These are phyloP conservation scores for Eupithecia centaureata DNA, from an alignment of 2,888 invertebrate genomes.

Conservation along the genomic window DNA sequence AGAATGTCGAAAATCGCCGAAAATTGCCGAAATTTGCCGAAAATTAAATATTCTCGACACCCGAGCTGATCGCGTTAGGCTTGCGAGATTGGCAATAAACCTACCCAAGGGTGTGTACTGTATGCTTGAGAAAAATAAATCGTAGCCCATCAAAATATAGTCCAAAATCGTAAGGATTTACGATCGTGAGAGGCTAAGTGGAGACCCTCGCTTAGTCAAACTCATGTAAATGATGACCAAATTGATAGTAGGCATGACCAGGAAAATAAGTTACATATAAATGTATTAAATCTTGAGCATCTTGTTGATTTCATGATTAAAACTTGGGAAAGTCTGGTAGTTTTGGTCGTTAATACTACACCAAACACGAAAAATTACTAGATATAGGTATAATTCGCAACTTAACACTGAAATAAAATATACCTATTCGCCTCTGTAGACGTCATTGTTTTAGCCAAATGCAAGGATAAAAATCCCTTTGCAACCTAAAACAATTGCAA, in stretches of 20 bases:
- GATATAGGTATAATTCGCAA: too few relatives aligned
- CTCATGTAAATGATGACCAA: conserved; percentile 64
- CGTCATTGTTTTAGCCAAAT: too few relatives aligned
- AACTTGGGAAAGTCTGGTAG: too few relatives aligned
- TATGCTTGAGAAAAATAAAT: conserved; percentile 37
- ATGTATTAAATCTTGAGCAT: not conserved
- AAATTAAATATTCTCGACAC: conserved; percentile 75
- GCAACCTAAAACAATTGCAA: too few relatives aligned
- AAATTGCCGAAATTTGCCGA: conserved; percentile 53
- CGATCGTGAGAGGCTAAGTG: not conserved
- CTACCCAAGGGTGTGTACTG: conserved; percentile 34
- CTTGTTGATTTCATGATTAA: too few relatives aligned
- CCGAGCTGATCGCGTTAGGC: conserved; percentile 79
- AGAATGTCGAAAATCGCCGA: conserved; percentile 50
- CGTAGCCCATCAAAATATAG: conserved; percentile 29
- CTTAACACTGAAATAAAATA: too few relatives aligned
- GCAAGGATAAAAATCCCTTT: too few relatives aligned
- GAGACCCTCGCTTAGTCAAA: conserved; percentile 49
- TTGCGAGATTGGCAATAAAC: conserved; percentile 79
- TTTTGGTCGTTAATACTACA: too few relatives aligned
- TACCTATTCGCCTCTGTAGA: too few relatives aligned
- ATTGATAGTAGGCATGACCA: conserved; percentile 57
- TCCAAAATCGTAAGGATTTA: conserved; percentile 23
- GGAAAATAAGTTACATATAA: not conserved
- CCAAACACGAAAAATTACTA: too few relatives aligned